Base-by-base conservation (phyloP, 2,888 invertebrate genomes). In the Camptogramma bilineatum region DNA sequence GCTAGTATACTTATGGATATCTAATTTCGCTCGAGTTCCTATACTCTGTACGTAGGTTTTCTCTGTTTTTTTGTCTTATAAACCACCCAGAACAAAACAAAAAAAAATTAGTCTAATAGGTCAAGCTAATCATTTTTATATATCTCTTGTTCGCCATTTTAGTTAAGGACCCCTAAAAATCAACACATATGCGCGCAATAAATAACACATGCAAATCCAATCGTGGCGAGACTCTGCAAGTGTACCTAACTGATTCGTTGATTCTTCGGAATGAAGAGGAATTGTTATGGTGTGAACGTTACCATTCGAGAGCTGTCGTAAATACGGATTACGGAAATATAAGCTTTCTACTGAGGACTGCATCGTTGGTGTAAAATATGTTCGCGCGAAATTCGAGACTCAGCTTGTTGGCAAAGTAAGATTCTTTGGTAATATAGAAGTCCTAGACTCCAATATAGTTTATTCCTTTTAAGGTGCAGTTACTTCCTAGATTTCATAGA, bases 161-260 rank as follows among this genome's bases (percentile, higher is more conserved):
- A 4, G 34, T 13, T 39, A 39, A 13, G 34, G 10, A 39, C 13
- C 34, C 13, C 13, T 39, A 39, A 39, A 39, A 39, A 39, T 39
- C 34, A 39, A 13, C 34, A 39, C 34, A 51, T 31, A n/a, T 10
- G 46, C 28, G 28, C 24, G 46, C 17, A 63, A 68, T 65, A 65
- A 60, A 64, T 56, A 64, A 64, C 54, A 24, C 18, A 51, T 48
- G 47, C 34, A 58, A 64, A 64, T 47, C 56, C 39, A 48, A 13
- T 56, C 53, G 56, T 68, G 60, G 47, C 55, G 53, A 17, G 56
- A 62, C 64, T 62, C 31, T 9, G 62, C 56, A 59, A 64, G 59
- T 44, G 48, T 48, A 52, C 55, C 53, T 64, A 52, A 59, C 53
- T 64, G 64, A 68, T 65, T 65, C 57, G 62, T 44, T 51, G 52